Evolutionary conservation across 2,113 vertebrate species (phyloP).

Genomic region (Gopherus flavomarginatus): DNA sequence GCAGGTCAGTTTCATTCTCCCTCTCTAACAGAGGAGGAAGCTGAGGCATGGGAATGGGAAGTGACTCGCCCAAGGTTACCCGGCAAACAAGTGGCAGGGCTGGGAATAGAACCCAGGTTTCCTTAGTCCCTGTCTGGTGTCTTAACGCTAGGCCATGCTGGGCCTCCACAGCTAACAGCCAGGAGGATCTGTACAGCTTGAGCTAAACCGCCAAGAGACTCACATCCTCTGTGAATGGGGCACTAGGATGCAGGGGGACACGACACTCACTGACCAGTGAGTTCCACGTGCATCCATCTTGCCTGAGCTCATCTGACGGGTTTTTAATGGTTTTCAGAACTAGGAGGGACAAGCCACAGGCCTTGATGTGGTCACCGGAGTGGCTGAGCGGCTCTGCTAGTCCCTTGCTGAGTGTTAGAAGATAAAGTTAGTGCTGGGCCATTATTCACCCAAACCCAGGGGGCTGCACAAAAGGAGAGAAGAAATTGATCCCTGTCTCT

Average conservation of each 20-base stretch:
- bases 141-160: neutral
- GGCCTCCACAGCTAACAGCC: neutral
- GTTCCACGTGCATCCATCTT: neutral
- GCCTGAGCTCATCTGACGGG: neutral
- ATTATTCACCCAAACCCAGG: no score
- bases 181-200: neutral
- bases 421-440: neutral
- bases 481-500: neutral
- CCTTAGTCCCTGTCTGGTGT: neutral
- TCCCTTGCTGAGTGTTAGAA: neutral
- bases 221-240: neutral
- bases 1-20: neutral
- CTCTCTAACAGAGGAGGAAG: neutral
- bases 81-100: neutral
- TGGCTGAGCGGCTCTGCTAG: neutral
- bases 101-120: neutral
- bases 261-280: neutral
- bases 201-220: no score
- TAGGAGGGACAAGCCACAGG: neutral
- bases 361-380: neutral
- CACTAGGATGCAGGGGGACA: neutral
- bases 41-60: neutral
- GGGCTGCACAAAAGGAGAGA: neutral
- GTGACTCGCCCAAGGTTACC: neutral
- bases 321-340: neutral